Percentiles rank a stretch among this genome's conserved stretches.
These are phyloP conservation scores for Ecliptopera silaceata DNA, from an alignment of 2,888 invertebrate species.

Conservation along the genomic window DNA sequence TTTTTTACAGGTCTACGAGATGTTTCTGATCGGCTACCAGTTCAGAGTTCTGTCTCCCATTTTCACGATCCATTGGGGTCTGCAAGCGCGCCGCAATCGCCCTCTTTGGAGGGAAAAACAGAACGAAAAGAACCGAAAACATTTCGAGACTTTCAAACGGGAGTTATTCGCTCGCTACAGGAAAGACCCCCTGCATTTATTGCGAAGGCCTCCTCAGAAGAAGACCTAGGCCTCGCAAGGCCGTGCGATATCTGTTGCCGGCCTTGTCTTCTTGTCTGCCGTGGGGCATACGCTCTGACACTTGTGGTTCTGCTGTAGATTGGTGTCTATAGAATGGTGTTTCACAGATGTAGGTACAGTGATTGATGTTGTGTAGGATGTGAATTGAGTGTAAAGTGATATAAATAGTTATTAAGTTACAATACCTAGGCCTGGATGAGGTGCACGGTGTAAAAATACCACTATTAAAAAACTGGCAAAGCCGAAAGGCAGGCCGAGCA, in stretches of 20 bases:
- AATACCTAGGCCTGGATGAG: neutral
- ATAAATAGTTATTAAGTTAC: neutral
- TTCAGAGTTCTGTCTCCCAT: slow-evolving; percentile 94
- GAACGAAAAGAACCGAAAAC: slow-evolving; percentile 90
- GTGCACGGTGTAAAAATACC: too few species aligned
- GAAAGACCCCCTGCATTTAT: slow-evolving; percentile 84
- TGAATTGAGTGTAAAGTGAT: slow-evolving; percentile 4
- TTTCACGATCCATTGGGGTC: slow-evolving; percentile 95
- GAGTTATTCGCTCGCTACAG: slow-evolving; percentile 91
- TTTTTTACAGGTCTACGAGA: slow-evolving; percentile 91
- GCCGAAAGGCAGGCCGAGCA: too few species aligned
- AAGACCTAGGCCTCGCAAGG: slow-evolving; percentile 78
- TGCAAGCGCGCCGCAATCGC: slow-evolving; percentile 89
- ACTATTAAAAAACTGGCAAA: too few species aligned
- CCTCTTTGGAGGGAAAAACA: slow-evolving; percentile 95
- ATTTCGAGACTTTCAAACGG: slow-evolving; percentile 92
- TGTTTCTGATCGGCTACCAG: slow-evolving; percentile 94
- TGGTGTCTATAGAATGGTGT: neutral
- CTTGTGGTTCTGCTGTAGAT: slow-evolving; percentile 10
- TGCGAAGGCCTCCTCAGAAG: slow-evolving; percentile 64
- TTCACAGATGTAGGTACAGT: neutral
- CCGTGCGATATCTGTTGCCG: slow-evolving; percentile 63
- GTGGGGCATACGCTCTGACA: slow-evolving; percentile 50
- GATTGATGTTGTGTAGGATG: neutral
- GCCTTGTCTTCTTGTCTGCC: slow-evolving; percentile 55